Percentiles rank a stretch among this genome's conserved stretches.
Evolutionary conservation across 2,888 invertebrate species (phyloP).

Genomic region (Oscheius sp.): DNA sequence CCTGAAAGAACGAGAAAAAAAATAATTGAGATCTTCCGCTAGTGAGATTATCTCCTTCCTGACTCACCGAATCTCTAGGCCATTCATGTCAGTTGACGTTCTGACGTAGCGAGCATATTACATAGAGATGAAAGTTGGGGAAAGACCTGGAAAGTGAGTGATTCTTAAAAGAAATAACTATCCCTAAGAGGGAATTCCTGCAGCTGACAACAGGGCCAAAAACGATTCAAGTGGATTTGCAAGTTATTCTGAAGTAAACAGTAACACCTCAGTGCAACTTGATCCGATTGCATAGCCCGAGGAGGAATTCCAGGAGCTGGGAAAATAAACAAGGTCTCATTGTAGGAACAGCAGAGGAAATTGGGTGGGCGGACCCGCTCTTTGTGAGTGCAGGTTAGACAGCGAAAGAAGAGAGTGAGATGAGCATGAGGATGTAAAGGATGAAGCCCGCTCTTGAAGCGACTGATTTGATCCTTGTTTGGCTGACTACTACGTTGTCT

Average conservation of each 20-base stretch:
- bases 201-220: too few relatives aligned
- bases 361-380: conserved; percentile 4
- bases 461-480: neutral
- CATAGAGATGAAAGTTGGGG: too few relatives aligned
- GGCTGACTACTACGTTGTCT: too few relatives aligned
- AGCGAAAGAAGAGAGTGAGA: neutral
- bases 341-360: neutral
- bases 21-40: neutral
- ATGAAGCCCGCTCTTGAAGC: neutral
- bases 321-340: neutral
- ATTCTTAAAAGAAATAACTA: neutral
- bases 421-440: neutral
- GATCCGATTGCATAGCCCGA: neutral
- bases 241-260: neutral
- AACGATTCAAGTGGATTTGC: neutral
- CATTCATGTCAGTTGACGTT: conserved; percentile 10
- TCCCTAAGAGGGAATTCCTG: too few relatives aligned
- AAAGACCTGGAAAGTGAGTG: neutral
- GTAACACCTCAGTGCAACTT: neutral
- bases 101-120: conserved; percentile 6
- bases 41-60: neutral
- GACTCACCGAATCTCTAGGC: conserved; percentile 3
- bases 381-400: conserved; percentile 6
- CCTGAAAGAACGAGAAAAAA: neutral
- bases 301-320: neutral